phyloP scores from a whole-genome alignment of 2,113 vertebrate species.

The Labeo catla region DNA sequence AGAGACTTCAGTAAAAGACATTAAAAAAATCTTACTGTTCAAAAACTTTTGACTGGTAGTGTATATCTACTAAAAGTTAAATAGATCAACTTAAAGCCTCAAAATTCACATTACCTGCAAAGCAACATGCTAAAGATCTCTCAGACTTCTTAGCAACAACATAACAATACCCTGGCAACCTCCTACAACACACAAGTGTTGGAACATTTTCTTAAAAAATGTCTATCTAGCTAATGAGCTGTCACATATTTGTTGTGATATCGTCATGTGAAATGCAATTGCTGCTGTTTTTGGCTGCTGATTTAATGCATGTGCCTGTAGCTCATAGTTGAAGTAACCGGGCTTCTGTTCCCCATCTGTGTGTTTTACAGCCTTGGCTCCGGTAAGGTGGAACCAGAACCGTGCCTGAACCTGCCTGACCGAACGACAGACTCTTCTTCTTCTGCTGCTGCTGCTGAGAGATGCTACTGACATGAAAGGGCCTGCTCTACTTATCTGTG shows the following conservation, averaged over 20 bases:
- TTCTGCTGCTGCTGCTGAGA: conserved; percentile 66
- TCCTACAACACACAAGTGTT: background rate
- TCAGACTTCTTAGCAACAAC: background rate
- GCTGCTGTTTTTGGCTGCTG: background rate
- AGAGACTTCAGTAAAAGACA: too few relatives aligned
- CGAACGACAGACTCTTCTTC: conserved; percentile 2
- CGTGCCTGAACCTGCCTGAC: conserved; percentile 30
- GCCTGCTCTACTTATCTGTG: conserved; percentile 49
- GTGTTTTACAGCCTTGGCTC: conserved; percentile 72
- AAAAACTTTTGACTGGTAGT: too few relatives aligned
- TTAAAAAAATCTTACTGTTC: too few relatives aligned
- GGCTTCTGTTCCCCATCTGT: conserved; percentile 22
- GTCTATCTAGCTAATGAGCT: too few relatives aligned
- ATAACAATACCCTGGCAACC: background rate
- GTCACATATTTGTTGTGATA: too few relatives aligned
- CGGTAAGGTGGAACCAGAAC: conserved; percentile 59
- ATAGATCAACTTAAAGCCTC: background rate
- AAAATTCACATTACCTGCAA: too few relatives aligned
- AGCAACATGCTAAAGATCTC: too few relatives aligned
- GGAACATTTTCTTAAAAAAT: background rate
- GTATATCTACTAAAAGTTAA: background rate
- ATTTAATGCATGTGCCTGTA: background rate
- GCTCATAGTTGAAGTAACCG: background rate
- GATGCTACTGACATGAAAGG: conserved; percentile 65
- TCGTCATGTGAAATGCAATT: too few relatives aligned